phyloP scores from a whole-genome alignment of 30 jellyfish, hydroid and myxozoan genomes.

The Mastigias papua region DNA sequence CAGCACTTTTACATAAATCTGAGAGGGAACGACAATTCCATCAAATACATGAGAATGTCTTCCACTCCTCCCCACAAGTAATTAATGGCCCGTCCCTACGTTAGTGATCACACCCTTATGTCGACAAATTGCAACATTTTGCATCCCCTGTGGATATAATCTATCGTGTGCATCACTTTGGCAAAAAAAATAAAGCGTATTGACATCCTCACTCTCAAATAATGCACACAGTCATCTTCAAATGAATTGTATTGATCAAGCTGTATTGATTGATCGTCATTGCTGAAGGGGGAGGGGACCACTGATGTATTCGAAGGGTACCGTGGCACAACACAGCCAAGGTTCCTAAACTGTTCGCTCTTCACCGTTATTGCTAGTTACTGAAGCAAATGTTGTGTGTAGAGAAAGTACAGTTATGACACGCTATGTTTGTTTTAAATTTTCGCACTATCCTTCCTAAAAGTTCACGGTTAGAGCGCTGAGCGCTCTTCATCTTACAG shows the following conservation, averaged over 20 bases:
- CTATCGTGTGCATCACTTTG: neutral
- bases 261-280: neutral
- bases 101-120: no score
- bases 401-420: neutral
- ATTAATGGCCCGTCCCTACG: no score
- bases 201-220: neutral
- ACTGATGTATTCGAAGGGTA: neutral
- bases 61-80: no score
- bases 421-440: neutral
- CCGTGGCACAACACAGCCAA: neutral
- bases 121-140: neutral
- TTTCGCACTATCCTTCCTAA: neutral
- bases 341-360: neutral
- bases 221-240: neutral
- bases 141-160: neutral
- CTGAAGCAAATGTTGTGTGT: neutral
- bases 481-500: no score
- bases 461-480: neutral
- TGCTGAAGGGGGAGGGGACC: neutral
- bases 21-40: no score
- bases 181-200: neutral
- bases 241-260: neutral
- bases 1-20: no score
- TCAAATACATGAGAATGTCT: no score
- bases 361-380: neutral